Evolutionary conservation across 2,113 vertebrate genomes (phyloP).

Genomic region (Psephotus haematonotus): DNA sequence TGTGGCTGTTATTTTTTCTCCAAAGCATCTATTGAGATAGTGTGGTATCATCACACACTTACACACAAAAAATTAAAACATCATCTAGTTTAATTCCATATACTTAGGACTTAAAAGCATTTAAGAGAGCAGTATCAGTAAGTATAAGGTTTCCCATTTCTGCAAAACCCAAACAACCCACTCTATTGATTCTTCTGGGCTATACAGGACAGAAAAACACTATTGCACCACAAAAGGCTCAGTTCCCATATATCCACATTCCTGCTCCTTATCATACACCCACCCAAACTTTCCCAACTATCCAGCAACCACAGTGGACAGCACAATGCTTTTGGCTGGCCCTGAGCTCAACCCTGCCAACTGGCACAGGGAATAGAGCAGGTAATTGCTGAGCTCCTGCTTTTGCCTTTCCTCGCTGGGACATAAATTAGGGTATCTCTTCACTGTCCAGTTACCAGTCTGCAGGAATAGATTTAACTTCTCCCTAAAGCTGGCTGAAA

Average conservation of each 20-base stretch:
- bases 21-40: not conserved
- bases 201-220: not conserved
- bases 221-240: not conserved
- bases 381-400: not conserved
- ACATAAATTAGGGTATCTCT: not conserved
- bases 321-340: fast-evolving
- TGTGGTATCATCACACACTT: not conserved
- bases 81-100: not conserved
- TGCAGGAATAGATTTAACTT: not conserved
- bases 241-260: not conserved
- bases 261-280: not conserved
- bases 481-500: not conserved
- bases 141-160: not conserved
- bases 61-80: not conserved
- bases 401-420: not conserved
- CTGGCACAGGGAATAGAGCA: not conserved
- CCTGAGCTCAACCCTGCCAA: not conserved
- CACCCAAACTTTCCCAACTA: not conserved
- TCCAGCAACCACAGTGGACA: not conserved
- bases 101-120: not conserved
- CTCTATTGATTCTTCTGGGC: not conserved
- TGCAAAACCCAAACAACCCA: not conserved
- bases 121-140: not conserved
- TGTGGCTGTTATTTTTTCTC: not conserved
- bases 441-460: not conserved